Evolutionary conservation across 2,888 invertebrate species (phyloP), one percentile per base, ranked within the genome.

Genomic region (Galerucella pusilla): DNA sequence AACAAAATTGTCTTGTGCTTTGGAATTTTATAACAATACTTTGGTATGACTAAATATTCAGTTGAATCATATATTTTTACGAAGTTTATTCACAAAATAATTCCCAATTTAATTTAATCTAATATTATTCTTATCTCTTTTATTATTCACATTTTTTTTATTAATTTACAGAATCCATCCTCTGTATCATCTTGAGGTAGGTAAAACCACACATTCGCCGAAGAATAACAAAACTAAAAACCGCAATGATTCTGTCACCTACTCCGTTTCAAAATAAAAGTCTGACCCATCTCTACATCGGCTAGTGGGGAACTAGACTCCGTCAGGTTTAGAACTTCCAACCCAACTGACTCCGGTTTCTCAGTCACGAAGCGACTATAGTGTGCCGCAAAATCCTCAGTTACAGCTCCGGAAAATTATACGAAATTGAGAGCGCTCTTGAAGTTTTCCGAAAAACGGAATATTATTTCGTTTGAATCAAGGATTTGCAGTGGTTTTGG

Each of bases 381-480:
- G 76, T 75, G 71, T 76, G 49, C 73, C 75, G 73, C 75, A 75
- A 76, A 76, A 75, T 74, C 73, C 73, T 71, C 49, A 71, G 49
- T 46, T 67, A 69, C 65, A 77, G 74, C 74, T 73, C 71, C 57
- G 68, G 57, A 45, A 61, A 61, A 35, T 61, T 35, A 35, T 35
- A 61, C 61, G 61, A 61, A 35, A 28, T 61, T n/a, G 61, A 75
- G 68, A 59, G 70, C 73, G 73, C 49, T 52, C 28, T 57, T 20
- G 45, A 57, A 69, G 60, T 46, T 52, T 25, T 52, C 35, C 28
- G 35, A 7, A 67, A 14, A 2, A 49, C 20, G 9, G 20, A 59
- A 11, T 20, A 9, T 46, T 64, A 63, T 20, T 70, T 52, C 25
- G 20, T 61, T 42, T 63, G 63, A 16, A 35, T 61, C 61, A 61